These are phyloP conservation scores for Luperina testacea DNA, from an alignment of 2,888 invertebrate genomes.

Conservation along the genomic window DNA sequence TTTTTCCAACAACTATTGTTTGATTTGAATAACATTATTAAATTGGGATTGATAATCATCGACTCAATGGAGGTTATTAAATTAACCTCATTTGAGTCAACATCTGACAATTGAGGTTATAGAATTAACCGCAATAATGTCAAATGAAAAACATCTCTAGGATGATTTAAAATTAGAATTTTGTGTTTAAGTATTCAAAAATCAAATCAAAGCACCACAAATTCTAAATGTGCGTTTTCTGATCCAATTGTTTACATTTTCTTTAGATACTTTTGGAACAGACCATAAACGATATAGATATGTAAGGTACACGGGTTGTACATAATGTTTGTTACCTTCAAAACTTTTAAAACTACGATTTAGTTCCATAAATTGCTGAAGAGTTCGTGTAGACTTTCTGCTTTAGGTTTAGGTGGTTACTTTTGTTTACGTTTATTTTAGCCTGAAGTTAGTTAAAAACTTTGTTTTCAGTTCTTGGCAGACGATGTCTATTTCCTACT, in stretches of 20 bases:
- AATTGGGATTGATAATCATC: neutral
- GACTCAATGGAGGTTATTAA: neutral
- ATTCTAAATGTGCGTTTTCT: neutral
- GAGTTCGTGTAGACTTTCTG: slow-evolving; percentile 21
- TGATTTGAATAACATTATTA: neutral
- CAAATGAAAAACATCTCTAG: neutral
- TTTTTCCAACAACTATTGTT: neutral
- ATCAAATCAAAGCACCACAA: neutral
- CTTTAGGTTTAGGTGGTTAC: slow-evolving; percentile 22
- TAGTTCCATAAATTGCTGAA: slow-evolving; percentile 25
- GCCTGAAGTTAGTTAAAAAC: neutral
- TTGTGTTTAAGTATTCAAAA: neutral
- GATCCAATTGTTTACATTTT: neutral
- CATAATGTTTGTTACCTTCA: neutral
- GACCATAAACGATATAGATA: neutral
- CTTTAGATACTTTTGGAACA: neutral
- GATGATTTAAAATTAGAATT: neutral
- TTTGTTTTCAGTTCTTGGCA: neutral
- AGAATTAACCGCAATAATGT: neutral
- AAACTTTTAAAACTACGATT: slow-evolving; percentile 19
- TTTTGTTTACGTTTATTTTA: slow-evolving; percentile 26
- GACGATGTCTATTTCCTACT: neutral
- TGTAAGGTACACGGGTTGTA: neutral
- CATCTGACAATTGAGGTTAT: neutral
- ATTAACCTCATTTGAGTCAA: neutral